Percentiles rank a stretch among this genome's conserved stretches.
These are phyloP conservation scores for Hybognathus amarus DNA, from an alignment of 2,797 vertebrate species.

Conservation along the genomic window DNA sequence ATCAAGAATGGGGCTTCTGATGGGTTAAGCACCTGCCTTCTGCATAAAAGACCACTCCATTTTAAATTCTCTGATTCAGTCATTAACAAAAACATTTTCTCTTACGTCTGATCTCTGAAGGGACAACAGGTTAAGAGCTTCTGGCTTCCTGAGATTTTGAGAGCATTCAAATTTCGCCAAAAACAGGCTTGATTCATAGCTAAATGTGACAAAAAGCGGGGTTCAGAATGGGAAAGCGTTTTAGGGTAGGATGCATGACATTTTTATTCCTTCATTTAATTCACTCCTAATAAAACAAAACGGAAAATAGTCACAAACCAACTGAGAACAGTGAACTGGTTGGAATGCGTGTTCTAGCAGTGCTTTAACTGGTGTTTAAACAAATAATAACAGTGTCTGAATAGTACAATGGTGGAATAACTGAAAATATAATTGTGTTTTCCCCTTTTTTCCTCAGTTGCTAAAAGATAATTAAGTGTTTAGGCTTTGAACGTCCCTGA, in stretches of 20 bases:
- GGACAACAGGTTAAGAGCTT: neutral
- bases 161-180: neutral
- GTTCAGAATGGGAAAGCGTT: conserved; percentile 3
- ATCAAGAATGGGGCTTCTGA: conserved; percentile 18
- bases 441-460: conserved; percentile 30
- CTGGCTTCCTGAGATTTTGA: neutral
- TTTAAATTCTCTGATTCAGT: neutral
- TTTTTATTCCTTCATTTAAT: neutral
- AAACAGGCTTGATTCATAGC: neutral
- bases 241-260: neutral
- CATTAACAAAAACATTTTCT: conserved; percentile 29
- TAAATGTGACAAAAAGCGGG: neutral
- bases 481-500: conserved; percentile 38
- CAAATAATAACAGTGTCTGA: conserved; percentile 1
- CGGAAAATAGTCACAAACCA: neutral
- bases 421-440: conserved; percentile 28
- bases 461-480: conserved; percentile 50
- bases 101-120: neutral
- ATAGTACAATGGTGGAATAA: conserved; percentile 9
- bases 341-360: neutral
- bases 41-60: neutral
- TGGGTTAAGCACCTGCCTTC: conserved; percentile 10
- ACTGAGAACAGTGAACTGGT: neutral
- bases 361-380: conserved; percentile 18
- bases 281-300: neutral